Evolutionary conservation across 2,797 vertebrate genomes (phyloP).

Genomic region (Salarias fasciatus): DNA sequence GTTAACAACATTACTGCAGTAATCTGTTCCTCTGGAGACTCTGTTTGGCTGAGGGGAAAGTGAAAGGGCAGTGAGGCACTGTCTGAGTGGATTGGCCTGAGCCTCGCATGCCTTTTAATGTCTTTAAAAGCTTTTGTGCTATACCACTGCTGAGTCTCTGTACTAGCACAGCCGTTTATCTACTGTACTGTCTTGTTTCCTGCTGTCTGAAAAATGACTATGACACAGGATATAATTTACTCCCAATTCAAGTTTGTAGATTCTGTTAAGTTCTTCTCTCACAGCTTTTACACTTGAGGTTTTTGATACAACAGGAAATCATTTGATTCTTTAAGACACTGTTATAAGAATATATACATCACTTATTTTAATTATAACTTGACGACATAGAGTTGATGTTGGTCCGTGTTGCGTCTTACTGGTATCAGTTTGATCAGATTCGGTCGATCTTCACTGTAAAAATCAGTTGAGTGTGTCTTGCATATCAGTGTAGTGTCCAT

Average conservation of each 20-base stretch:
- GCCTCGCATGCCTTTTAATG: constrained; percentile 71
- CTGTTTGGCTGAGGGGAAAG: constrained; percentile 52
- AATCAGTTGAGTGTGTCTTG: no score
- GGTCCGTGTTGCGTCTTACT: not conserved
- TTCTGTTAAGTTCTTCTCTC: constrained; percentile 23
- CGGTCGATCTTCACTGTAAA: no score
- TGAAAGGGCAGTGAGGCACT: constrained; percentile 48
- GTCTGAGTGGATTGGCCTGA: constrained; percentile 72
- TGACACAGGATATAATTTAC: constrained; percentile 25
- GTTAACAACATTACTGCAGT: constrained; percentile 56
- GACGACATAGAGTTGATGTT: not conserved
- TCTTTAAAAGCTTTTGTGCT: constrained; percentile 78
- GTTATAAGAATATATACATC: not conserved
- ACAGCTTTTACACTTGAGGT: constrained; percentile 10
- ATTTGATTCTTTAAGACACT: no score
- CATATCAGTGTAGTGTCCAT: constrained; percentile 1
- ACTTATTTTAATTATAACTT: not conserved
- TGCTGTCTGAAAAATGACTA: constrained; percentile 56
- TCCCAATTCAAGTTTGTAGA: constrained; percentile 18
- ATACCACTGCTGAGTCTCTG: constrained; percentile 47
- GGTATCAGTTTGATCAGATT: no score
- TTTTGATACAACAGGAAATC: no score
- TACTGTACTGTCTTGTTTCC: constrained; percentile 41
- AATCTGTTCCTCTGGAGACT: constrained; percentile 58
- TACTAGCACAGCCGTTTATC: constrained; percentile 51